These are phyloP conservation scores for Actinopyga echinites DNA, from an alignment of 53 echinoderm and acorn worm species.

Conservation along the genomic window DNA sequence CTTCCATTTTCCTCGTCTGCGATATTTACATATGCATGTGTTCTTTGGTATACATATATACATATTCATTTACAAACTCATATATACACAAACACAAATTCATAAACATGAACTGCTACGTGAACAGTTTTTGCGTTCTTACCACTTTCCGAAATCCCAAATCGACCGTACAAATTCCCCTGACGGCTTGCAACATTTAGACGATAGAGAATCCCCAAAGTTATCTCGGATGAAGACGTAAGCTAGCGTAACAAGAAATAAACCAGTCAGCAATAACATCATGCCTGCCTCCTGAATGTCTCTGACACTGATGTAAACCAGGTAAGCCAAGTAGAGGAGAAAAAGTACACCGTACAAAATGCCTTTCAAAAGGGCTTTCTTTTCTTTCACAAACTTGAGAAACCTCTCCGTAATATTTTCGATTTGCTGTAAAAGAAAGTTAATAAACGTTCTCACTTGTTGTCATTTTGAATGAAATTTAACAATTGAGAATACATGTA, in stretches of 20 bases:
- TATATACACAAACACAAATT: too few relatives aligned
- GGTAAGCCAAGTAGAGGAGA: conserved; percentile 56
- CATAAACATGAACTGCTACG: too few relatives aligned
- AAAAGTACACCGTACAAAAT: neutral
- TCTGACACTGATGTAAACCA: conserved; percentile 67
- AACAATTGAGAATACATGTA: too few relatives aligned
- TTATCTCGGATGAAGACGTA: conserved; percentile 61
- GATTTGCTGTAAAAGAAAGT: too few relatives aligned
- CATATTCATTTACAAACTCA: too few relatives aligned
- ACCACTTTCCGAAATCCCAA: conserved; percentile 76
- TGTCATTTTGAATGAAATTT: too few relatives aligned
- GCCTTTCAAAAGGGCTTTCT: conserved; percentile 26
- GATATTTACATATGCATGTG: too few relatives aligned
- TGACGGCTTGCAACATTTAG: conserved; percentile 29
- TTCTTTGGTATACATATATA: too few relatives aligned
- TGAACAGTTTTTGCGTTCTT: too few relatives aligned
- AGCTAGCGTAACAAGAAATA: conserved; percentile 45
- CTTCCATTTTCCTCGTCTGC: too few relatives aligned
- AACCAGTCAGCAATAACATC: conserved; percentile 65
- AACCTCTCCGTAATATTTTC: too few relatives aligned
- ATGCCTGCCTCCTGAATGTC: conserved; percentile 66
- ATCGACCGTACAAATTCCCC: conserved; percentile 29
- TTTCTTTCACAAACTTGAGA: neutral
- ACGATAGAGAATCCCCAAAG: conserved; percentile 51
- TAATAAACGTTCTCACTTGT: too few relatives aligned